Evolutionary conservation across 1,140 invertebrate genomes (phyloP), one percentile per base, ranked within the genome.

Genomic region (Thaumetopoea pityocampa): DNA sequence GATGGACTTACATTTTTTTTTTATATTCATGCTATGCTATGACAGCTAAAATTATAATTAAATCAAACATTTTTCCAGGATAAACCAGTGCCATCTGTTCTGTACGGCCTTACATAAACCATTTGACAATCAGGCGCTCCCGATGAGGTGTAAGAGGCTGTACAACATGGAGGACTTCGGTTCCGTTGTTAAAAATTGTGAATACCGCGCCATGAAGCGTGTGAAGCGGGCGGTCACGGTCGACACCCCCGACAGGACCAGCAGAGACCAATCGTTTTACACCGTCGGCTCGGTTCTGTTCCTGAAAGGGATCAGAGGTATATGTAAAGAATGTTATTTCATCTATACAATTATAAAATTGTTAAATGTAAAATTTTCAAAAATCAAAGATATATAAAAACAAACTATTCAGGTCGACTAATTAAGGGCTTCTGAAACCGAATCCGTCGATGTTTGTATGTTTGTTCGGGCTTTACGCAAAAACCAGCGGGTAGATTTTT

Each of bases 51-150:
- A n/a, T n/a, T n/a, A n/a, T n/a, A n/a, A n/a, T n/a, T n/a, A n/a
- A n/a, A n/a, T n/a, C n/a, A n/a, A n/a, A n/a, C n/a, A n/a, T 44
- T 9, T 61, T 77, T 76, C 40, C 49, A 86, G 85, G 37, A 63
- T 83, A 40, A 68, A 74, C 30, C 69, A 80, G 47, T 85, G 81
- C 26, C 50, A 53, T 36, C 44, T 85, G 17, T 85, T 85, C 60
- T 80, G 77, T 8, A 87, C 88, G 40, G 90, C 92, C 2, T 58
- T 94, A 15, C 89, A 89, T 44, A 93, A 92, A 65, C 85, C 88
- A 3, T 76, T 86, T 29, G 85, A 89, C 44, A 51, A 32, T 5
- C 33, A 51, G 26, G 44, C 50, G 5, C 10, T 85, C n/a, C 85
- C 87, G n/a, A 76, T 94, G 11, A 82, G 90, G 19, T 88, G 88